Evolutionary conservation across 2,888 invertebrate species (phyloP).

Genomic region (Girardia tigrina): DNA sequence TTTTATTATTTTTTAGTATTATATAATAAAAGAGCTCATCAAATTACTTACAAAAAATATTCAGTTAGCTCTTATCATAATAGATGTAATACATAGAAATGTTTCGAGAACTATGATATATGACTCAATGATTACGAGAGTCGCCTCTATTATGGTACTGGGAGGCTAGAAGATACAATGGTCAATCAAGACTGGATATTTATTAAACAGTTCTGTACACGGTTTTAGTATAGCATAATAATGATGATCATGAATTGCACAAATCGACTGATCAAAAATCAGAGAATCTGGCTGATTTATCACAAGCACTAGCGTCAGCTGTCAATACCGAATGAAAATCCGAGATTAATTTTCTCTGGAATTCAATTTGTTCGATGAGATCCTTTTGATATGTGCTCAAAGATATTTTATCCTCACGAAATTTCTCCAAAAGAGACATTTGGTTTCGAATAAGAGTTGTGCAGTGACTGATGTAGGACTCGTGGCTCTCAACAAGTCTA

Average conservation of each 20-base stretch:
- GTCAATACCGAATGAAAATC: neutral
- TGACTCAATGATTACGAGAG: too few species aligned
- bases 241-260: neutral
- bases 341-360: neutral
- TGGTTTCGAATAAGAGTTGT: neutral
- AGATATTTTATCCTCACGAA: slow-evolving; percentile 18
- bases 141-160: too few species aligned
- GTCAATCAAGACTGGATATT: too few species aligned
- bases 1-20: too few species aligned
- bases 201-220: too few species aligned
- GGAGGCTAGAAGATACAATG: too few species aligned
- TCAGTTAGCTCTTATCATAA: too few species aligned
- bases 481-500: neutral
- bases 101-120: too few species aligned
- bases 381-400: neutral
- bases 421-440: neutral
- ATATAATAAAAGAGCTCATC: too few species aligned
- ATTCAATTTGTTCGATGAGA: neutral
- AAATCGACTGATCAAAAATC: neutral
- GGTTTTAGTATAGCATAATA: too few species aligned
- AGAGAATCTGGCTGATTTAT: neutral
- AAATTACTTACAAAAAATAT: too few species aligned
- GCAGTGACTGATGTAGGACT: neutral
- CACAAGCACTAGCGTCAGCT: neutral
- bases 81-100: too few species aligned